Evolutionary conservation across 37 sponge, comb jelly and placozoan species (phyloP).

Genomic region (Halisarca cf. caerulea): DNA sequence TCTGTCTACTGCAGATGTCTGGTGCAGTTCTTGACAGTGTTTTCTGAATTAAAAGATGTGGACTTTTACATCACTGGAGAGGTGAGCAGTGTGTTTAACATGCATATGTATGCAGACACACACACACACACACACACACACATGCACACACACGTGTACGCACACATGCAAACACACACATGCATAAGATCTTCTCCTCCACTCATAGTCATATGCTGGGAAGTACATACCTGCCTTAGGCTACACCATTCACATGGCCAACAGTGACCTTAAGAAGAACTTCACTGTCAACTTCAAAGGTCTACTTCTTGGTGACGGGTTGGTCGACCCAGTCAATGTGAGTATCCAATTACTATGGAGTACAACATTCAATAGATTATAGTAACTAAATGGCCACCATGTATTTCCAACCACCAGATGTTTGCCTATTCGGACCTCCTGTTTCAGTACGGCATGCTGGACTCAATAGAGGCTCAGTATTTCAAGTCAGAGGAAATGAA

Average conservation of each 20-base stretch:
- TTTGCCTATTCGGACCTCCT: slow-evolving; percentile 63
- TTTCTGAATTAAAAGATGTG: slow-evolving; percentile 62
- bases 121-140: background rate
- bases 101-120: background rate
- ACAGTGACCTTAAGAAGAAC: slow-evolving; percentile 29
- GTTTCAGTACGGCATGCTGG: slow-evolving; percentile 66
- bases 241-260: slow-evolving; percentile 71
- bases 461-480: slow-evolving; percentile 46
- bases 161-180: background rate
- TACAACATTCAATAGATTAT: too few species aligned
- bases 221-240: slow-evolving; percentile 91
- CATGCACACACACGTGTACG: background rate
- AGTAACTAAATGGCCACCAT: too few species aligned
- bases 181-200: background rate
- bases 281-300: slow-evolving; percentile 79
- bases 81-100: slow-evolving; percentile 27
- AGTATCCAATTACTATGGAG: slow-evolving; percentile 13
- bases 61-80: slow-evolving; percentile 93
- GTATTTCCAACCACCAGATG: slow-evolving; percentile 40
- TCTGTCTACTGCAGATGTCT: slow-evolving; percentile 53
- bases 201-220: slow-evolving; percentile 86
- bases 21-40: slow-evolving; percentile 83
- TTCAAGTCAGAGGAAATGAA: slow-evolving; percentile 36
- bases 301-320: slow-evolving; percentile 84
- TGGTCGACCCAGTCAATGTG: slow-evolving; percentile 82